Evolutionary conservation across 2,113 vertebrate species (phyloP).

Genomic region (Cygnus atratus): DNA sequence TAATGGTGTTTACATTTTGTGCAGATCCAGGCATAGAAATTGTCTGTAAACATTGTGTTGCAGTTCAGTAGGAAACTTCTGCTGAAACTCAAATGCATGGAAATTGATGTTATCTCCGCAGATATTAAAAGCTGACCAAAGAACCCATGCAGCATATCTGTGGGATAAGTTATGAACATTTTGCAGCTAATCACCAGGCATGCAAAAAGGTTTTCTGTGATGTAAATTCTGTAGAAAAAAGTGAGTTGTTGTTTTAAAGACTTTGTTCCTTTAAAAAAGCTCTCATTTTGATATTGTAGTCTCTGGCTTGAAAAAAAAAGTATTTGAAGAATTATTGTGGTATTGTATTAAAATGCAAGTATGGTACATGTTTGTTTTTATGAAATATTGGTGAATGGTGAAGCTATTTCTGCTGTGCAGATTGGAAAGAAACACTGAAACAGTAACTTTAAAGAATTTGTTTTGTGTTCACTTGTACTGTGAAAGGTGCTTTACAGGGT

Average conservation of each 20-base stretch:
- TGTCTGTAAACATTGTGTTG: not conserved
- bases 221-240: not conserved
- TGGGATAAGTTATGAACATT: accelerated
- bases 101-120: accelerated
- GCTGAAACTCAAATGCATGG: not conserved
- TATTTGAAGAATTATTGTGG: not conserved
- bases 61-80: not conserved
- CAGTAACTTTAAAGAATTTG: not conserved
- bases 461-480: not conserved
- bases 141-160: accelerated
- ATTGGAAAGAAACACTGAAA: not conserved
- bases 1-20: not conserved
- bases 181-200: not conserved
- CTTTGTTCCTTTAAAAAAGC: not conserved
- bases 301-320: not conserved
- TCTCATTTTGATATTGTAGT: not conserved
- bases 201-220: not conserved
- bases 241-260: not conserved
- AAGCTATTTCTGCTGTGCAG: not conserved
- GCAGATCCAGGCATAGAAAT: not conserved
- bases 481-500: not conserved
- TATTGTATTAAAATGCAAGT: not conserved
- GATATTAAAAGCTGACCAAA: not conserved
- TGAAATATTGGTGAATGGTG: not conserved
- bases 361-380: not conserved